phyloP scores from a whole-genome alignment of 2,888 invertebrate genomes.

The Heliconius ismenius region DNA sequence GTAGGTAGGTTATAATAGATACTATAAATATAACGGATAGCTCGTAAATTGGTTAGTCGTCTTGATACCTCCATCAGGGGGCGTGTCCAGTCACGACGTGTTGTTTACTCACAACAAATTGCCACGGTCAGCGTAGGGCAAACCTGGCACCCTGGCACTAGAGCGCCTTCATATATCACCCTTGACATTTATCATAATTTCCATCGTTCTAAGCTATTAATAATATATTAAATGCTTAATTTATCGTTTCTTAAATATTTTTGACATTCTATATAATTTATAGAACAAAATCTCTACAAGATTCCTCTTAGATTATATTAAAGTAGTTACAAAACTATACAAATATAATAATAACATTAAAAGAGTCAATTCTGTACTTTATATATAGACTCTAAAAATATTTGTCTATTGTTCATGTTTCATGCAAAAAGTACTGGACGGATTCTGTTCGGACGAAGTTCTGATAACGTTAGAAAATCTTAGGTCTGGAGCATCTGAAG shows the following conservation, averaged over 20 bases:
- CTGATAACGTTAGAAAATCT: too few relatives aligned
- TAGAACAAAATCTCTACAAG: background rate
- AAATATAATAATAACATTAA: background rate
- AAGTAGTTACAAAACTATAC: background rate
- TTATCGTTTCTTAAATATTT: background rate
- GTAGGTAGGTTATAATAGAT: background rate
- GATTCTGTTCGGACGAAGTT: background rate
- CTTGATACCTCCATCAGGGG: conserved; percentile 63
- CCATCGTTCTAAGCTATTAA: conserved; percentile 30
- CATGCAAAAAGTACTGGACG: background rate
- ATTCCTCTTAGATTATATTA: background rate
- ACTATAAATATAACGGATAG: conserved; percentile 65
- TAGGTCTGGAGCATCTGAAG: background rate
- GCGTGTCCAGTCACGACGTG: conserved; percentile 73
- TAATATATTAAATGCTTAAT: conserved; percentile 6
- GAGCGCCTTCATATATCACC: conserved; percentile 49
- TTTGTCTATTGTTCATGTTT: background rate
- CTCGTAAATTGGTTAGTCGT: conserved; percentile 70
- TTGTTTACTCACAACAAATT: conserved; percentile 77
- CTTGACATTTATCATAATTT: conserved; percentile 39
- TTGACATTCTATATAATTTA: background rate
- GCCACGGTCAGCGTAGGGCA: conserved; percentile 60
- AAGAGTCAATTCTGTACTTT: background rate
- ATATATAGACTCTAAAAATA: background rate
- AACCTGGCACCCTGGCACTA: conserved; percentile 55